Base-by-base conservation (phyloP, 2,113 vertebrate genomes). In the Toxotes chatareus region DNA sequence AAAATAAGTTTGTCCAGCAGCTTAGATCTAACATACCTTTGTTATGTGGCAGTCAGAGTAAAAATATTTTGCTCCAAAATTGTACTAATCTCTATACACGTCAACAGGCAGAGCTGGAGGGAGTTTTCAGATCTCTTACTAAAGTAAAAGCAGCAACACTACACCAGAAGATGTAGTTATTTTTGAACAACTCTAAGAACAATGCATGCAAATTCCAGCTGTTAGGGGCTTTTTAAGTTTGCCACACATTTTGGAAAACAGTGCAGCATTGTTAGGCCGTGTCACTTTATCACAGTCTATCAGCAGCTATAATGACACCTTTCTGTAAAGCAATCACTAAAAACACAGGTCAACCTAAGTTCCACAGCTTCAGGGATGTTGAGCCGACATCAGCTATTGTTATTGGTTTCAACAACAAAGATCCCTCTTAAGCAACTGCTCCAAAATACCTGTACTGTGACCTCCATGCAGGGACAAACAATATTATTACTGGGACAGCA, bases 341-440 rank as follows among this genome's bases (percentile, higher is more conserved):
- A 27, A 82, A 66, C 46, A 78, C 47, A 80, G n/a, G 16, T 76
- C 68, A 53, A 67, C 7, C 42, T 76, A 32, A 69, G 76, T 62
- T 71, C 56, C 76, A 56, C 32, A 32, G 78, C 38, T 57, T 42
- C 76, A 61, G 36, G 13, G 34, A 62, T 32, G 31, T 23, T 53
- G 57, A 44, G 67, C 49, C 68, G 55, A 73, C 67, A 79, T 67
- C 82, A 77, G 44, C 38, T 72, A 32, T 59, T 87, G 87, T 89
- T 87, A 60, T 67, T 53, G 27, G 86, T 89, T 84, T 69, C 72
- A 88, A 84, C 74, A 91, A 40, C 14, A 46, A 79, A 27, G 82
- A 72, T 74, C 34, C 36, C 32, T 2, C 53, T 38, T 40, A 84
- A 74, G 67, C 80, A 64, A 61, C 56, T 12, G 53, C 5, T 32